Conservation (phyloP, 2,113 vertebrate genomes). For the Coturnix japonica region DNA sequence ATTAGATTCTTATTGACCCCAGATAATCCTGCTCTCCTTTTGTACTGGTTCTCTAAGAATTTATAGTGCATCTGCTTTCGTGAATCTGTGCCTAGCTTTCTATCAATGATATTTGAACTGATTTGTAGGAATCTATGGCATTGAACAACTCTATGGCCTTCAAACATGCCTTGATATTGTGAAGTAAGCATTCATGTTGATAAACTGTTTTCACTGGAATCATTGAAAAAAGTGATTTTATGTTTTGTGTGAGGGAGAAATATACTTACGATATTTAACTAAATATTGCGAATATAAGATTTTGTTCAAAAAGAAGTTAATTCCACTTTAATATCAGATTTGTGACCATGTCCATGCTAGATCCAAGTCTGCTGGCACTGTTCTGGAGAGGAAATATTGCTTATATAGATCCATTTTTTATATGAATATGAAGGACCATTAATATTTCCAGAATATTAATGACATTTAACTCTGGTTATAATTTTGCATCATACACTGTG, state of each 20-base stretch:
- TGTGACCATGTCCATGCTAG: background rate
- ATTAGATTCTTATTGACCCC: background rate
- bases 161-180: background rate
- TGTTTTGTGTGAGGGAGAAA: background rate
- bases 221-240: background rate
- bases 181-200: background rate
- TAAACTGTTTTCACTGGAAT: background rate
- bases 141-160: background rate
- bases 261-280: background rate
- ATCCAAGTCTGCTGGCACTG: slow-evolving; percentile 10
- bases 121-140: background rate
- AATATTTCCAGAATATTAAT: slow-evolving; percentile 42
- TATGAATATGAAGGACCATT: slow-evolving; percentile 11
- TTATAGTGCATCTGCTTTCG: slow-evolving; percentile 3
- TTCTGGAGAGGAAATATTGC: background rate
- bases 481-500: background rate
- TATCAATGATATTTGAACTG: slow-evolving; percentile 3
- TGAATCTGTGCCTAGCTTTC: background rate
- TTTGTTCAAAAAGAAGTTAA: background rate
- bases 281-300: background rate
- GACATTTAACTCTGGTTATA: slow-evolving; percentile 15
- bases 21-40: slow-evolving; percentile 1
- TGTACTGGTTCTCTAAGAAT: slow-evolving; percentile 7
- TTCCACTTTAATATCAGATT: background rate
- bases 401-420: background rate